These are phyloP conservation scores for Atopsyche davidsoni DNA, from an alignment of 1,140 invertebrate species.

Conservation along the genomic window DNA sequence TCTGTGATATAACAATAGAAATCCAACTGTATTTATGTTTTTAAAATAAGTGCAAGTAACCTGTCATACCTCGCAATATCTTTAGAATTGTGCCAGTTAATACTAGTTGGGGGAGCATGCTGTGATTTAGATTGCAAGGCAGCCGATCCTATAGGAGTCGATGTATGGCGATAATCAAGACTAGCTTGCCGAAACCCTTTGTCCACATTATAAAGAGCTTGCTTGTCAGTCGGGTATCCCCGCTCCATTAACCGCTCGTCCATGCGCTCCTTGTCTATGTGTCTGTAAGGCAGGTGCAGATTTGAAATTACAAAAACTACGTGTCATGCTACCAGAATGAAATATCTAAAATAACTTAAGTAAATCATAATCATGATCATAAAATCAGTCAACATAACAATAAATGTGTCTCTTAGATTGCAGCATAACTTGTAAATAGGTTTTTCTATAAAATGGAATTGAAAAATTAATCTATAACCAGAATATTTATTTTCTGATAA, in stretches of 20 bases:
- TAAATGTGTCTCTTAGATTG: no score
- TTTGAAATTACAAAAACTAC: no score
- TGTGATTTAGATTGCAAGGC: slow-evolving; percentile 20
- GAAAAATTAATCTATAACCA: no score
- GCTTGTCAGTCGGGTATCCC: slow-evolving; percentile 41
- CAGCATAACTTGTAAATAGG: no score
- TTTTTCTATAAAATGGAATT: no score
- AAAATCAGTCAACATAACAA: no score
- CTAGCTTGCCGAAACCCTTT: slow-evolving; percentile 46
- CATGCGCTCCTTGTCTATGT: slow-evolving; percentile 45
- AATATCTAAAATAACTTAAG: no score
- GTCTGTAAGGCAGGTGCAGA: slow-evolving; percentile 31
- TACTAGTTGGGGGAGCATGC: slow-evolving; percentile 11
- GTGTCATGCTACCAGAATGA: no score
- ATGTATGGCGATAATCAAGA: slow-evolving; percentile 41
- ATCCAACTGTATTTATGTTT: background rate
- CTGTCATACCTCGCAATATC: slow-evolving; percentile 42
- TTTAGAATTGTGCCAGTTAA: slow-evolving; percentile 42
- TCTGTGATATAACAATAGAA: background rate
- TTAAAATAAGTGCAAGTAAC: background rate
- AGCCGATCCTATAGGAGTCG: slow-evolving; percentile 27
- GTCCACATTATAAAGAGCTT: slow-evolving; percentile 46
- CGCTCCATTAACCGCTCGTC: slow-evolving; percentile 39
- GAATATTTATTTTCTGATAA: no score
- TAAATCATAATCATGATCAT: no score